phyloP scores from a whole-genome alignment of 2,888 invertebrate genomes.

The Leucania comma region DNA sequence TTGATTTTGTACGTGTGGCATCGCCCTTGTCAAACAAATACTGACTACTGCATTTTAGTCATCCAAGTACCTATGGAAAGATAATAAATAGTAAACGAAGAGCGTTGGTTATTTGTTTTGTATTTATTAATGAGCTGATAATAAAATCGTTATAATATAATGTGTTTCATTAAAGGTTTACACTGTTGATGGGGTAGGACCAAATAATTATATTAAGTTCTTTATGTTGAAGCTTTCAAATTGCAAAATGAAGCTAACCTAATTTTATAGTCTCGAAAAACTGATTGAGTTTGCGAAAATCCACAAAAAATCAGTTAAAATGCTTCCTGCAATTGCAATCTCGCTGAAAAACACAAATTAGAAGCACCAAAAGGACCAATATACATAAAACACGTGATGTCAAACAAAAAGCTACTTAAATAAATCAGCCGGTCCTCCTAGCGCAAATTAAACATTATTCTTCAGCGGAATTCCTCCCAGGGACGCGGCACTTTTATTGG shows the following conservation, averaged over 20 bases:
- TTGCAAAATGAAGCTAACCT: background rate
- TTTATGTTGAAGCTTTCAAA: background rate
- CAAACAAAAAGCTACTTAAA: slow-evolving; percentile 65
- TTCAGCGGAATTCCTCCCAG: slow-evolving; percentile 80
- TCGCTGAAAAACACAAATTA: slow-evolving; percentile 37
- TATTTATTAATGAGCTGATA: slow-evolving; percentile 11
- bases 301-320: background rate
- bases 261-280: background rate
- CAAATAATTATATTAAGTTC: background rate
- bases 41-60: background rate
- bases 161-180: background rate
- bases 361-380: slow-evolving; percentile 30
- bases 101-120: slow-evolving; percentile 6
- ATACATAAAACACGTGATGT: slow-evolving; percentile 54
- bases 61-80: background rate
- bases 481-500: slow-evolving; percentile 86
- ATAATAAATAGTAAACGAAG: slow-evolving; percentile 4
- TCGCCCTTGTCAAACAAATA: slow-evolving; percentile 1
- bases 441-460: slow-evolving; percentile 90
- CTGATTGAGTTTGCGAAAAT: background rate
- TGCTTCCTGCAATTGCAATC: background rate
- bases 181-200: background rate
- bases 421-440: slow-evolving; percentile 80
- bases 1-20: background rate
- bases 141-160: background rate